phyloP scores from a whole-genome alignment of 2,797 vertebrate genomes.

The Odontamblyopus rebecca region DNA sequence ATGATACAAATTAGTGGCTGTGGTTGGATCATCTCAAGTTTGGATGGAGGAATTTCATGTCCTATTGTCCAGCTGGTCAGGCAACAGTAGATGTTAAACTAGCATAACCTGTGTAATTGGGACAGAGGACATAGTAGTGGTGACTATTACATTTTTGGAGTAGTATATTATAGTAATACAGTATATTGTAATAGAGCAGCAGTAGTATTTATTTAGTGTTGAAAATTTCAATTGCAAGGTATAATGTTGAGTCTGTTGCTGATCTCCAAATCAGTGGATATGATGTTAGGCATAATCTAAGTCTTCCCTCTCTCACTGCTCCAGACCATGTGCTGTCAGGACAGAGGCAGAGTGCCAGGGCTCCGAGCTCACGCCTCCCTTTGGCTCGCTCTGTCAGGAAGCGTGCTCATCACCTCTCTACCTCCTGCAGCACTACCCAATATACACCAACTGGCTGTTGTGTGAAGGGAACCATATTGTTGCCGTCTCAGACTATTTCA shows the following conservation, averaged over 20 bases:
- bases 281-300: neutral
- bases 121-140: neutral
- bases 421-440: constrained; percentile 1
- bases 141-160: neutral
- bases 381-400: constrained; percentile 8
- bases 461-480: constrained; percentile 9
- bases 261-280: neutral
- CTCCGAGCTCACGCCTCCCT: neutral
- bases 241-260: neutral
- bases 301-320: neutral
- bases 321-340: neutral
- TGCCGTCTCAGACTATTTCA: neutral
- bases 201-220: neutral
- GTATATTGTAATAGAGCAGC: neutral
- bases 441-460: neutral
- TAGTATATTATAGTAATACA: no score
- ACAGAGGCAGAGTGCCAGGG: neutral
- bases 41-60: no score
- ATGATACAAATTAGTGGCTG: no score
- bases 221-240: neutral
- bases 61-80: no score
- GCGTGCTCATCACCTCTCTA: constrained; percentile 2
- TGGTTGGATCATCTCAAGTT: no score
- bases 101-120: neutral
- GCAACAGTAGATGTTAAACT: no score